Evolutionary conservation across 2,113 vertebrate genomes (phyloP), one percentile per base, ranked within the genome.

Genomic region (Scortum barcoo): DNA sequence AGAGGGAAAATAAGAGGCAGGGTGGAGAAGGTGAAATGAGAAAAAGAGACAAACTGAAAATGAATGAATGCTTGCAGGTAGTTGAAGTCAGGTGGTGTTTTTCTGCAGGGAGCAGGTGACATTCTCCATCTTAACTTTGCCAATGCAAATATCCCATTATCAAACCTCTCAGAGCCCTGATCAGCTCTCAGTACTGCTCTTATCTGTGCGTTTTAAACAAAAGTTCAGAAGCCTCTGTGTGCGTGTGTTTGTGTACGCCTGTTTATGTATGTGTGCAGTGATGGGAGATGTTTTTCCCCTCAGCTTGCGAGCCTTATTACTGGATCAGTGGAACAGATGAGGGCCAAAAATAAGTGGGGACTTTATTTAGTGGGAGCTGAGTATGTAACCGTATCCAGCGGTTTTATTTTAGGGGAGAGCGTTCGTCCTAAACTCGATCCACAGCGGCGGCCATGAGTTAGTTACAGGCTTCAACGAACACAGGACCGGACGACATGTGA

Each of bases 371-470:
- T 88, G 69, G 77, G 91, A 88, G 86, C 67, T 88, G 70, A 85
- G 62, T 94, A 93, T 96, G 95, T 95, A 96, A 96, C 92, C 78
- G 89, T 96, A 96, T 93, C 93, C 95, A 92, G 90, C 62, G 88
- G 90, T 94, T 94, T 95, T 94, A 95, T 95, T 93, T 94, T 93
- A 92, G 88, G 91, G 92, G 86, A 88, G 85, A 81, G 85, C 80
- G 88, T 93, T 91, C 89, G 87, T 85, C 80, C 83, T 85, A 82
- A 89, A 90, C 93, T 88, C 82, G 76, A 93, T 76, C 76, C 84
- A 92, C 92, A 78, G 91, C 92, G 86, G 89, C 71, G 22, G 83
- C 70, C 73, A 28, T 85, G 77, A 84, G 85, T 87, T 76, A 82
- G 84, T 86, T 81, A 79, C 80, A 71, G 83, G 80, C 84, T 78